These are phyloP conservation scores for Glareola pratincola DNA, from an alignment of 2,113 vertebrate genomes.

Conservation along the genomic window DNA sequence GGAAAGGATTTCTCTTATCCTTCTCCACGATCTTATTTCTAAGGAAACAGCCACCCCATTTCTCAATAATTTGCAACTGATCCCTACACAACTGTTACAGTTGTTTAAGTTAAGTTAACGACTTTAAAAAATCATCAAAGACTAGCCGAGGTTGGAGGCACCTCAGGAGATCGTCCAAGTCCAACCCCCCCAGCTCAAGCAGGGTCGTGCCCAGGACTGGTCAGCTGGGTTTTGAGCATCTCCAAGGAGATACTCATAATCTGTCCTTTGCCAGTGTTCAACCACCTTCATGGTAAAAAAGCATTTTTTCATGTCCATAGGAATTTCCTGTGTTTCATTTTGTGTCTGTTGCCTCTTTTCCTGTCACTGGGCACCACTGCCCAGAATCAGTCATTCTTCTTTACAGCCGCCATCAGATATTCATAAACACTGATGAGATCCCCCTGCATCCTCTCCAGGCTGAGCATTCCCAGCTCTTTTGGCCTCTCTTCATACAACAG, in stretches of 20 bases:
- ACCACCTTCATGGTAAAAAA: not conserved
- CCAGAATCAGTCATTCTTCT: not conserved
- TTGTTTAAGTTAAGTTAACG: not conserved
- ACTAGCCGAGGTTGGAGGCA: not conserved
- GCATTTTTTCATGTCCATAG: not conserved
- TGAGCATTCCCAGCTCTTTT: not conserved
- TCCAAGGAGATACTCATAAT: not conserved
- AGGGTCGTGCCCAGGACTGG: not conserved
- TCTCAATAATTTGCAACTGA: not conserved
- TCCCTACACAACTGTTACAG: not conserved
- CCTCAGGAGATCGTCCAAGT: not conserved
- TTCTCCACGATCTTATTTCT: not conserved
- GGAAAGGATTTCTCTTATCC: not conserved
- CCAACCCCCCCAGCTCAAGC: not conserved
- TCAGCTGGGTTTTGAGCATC: not conserved
- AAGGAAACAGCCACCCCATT: not conserved
- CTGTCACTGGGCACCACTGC: not conserved
- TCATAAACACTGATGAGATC: not conserved
- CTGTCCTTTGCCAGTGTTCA: not conserved
- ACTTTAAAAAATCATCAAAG: not conserved
- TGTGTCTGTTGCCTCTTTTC: not conserved
- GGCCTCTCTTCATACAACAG: not conserved
- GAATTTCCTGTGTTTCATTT: not conserved
- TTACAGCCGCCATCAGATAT: not conserved
- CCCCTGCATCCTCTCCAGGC: not conserved